phyloP scores from a whole-genome alignment of 2,113 vertebrate species.

The Pluvialis apricaria region DNA sequence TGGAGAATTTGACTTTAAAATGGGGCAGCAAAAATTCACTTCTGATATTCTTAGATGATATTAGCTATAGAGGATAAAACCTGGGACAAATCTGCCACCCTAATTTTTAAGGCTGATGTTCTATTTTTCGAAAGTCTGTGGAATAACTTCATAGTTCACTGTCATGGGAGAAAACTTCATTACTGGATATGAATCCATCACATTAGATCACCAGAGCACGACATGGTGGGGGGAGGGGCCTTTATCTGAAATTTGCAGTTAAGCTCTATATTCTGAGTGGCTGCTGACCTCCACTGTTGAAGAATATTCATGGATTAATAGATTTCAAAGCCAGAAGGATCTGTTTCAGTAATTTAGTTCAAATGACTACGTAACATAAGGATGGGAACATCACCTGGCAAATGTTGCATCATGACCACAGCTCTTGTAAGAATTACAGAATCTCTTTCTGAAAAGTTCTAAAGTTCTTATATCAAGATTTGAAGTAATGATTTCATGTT shows the following conservation, averaged over 20 bases:
- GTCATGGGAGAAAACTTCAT: background rate
- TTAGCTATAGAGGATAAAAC: background rate
- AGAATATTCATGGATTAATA: background rate
- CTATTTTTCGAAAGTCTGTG: background rate
- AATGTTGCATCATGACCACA: background rate
- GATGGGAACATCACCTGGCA: background rate
- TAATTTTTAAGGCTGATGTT: background rate
- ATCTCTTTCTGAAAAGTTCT: background rate
- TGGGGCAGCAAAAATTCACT: background rate
- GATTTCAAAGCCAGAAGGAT: background rate
- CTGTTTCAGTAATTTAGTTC: background rate
- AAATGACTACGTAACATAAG: background rate
- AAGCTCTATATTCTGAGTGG: background rate
- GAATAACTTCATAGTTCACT: background rate
- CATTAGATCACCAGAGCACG: background rate
- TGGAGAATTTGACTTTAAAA: background rate
- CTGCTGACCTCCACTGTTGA: background rate
- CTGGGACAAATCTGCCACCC: background rate
- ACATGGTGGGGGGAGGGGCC: background rate
- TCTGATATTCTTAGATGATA: background rate
- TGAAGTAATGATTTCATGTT: background rate
- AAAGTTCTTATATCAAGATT: background rate
- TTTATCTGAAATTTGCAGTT: background rate
- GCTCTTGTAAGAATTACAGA: background rate
- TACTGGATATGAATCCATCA: background rate